Conservation (phyloP, 2,113 vertebrate genomes). For the Ornithorhynchus anatinus region DNA sequence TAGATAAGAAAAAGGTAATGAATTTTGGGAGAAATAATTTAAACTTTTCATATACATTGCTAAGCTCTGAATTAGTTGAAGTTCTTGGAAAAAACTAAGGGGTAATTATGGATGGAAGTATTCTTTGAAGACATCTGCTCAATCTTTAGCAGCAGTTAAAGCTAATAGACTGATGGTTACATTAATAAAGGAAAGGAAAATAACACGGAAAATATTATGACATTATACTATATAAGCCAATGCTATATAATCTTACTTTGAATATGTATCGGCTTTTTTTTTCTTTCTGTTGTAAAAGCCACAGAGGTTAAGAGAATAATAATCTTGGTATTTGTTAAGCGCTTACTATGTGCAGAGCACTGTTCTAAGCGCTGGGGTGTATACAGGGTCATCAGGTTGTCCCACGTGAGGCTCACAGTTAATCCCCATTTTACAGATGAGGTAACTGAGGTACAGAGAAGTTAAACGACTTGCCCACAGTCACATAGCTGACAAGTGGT, state of each 20-base stretch:
- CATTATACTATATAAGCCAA: constrained; percentile 51
- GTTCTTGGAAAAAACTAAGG: constrained; percentile 47
- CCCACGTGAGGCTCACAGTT: too few species aligned
- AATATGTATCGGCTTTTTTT: constrained; percentile 28
- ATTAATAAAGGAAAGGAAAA: constrained; percentile 64
- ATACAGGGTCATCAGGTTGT: too few species aligned
- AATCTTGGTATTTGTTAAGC: too few species aligned
- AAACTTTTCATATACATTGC: constrained; percentile 62
- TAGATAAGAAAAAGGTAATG: constrained; percentile 67
- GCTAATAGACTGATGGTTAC: constrained; percentile 61
- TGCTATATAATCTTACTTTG: constrained; percentile 53
- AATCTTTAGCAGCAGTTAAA: constrained; percentile 56
- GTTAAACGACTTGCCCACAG: too few species aligned
- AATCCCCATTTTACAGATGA: too few species aligned
- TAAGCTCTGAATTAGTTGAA: constrained; percentile 60
- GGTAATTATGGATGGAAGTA: constrained; percentile 61
- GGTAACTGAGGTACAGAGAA: too few species aligned
- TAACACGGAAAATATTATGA: constrained; percentile 64
- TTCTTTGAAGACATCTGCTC: constrained; percentile 64
- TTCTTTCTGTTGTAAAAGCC: too few species aligned
- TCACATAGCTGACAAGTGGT: too few species aligned
- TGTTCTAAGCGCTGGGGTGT: too few species aligned
- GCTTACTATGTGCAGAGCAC: too few species aligned
- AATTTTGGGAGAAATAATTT: constrained; percentile 58
- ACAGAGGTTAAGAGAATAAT: too few species aligned